Conservation (phyloP, 2,797 vertebrate species). For the Diglossa cyanea region DNA sequence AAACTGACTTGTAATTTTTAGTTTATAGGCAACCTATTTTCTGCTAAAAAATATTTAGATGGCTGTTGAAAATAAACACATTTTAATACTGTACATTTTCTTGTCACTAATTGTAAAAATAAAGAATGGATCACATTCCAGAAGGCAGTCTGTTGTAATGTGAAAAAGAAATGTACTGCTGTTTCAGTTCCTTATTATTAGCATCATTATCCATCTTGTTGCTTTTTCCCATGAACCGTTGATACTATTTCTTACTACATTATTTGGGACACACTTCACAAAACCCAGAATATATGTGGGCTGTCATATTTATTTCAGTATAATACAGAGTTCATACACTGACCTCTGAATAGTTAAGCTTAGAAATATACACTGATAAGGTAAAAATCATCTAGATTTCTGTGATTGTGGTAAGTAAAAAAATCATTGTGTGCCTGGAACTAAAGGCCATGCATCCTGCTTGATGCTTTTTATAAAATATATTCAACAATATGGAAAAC, state of each 20-base stretch:
- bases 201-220: not conserved
- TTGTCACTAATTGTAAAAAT: not conserved
- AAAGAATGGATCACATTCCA: not conserved
- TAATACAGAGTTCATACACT: not conserved
- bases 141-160: not conserved
- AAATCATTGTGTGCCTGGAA: not conserved
- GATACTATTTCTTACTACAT: not conserved
- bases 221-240: not conserved
- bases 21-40: not conserved
- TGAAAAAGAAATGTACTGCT: not conserved
- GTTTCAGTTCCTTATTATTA: not conserved
- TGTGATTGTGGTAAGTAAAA: not conserved
- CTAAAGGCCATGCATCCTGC: not conserved
- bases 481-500: not conserved
- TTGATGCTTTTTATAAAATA: constrained; percentile 13
- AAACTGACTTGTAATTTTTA: not conserved
- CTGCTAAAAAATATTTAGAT: not conserved
- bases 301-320: not conserved
- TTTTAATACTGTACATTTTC: not conserved
- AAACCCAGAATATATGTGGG: not conserved
- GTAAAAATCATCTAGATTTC: not conserved
- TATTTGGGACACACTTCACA: not conserved
- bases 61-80: not conserved
- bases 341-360: not conserved
- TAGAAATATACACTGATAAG: not conserved